These are phyloP conservation scores for Leptopilina clavipes DNA, from an alignment of 1,140 invertebrate species.

Conservation along the genomic window DNA sequence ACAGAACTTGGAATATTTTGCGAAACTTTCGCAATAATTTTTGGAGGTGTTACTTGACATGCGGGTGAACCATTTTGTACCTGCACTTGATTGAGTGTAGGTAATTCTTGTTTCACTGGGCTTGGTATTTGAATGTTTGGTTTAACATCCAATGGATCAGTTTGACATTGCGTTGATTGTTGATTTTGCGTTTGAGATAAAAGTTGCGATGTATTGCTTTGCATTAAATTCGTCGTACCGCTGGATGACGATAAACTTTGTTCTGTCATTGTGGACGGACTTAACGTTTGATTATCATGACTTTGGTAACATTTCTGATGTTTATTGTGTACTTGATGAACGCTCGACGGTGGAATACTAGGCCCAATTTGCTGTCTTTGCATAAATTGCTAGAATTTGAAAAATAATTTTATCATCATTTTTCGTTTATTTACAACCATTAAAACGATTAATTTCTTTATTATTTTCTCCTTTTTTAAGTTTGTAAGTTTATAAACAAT, in stretches of 20 bases:
- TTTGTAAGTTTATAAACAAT: no score
- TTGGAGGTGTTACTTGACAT: slow-evolving; percentile 65
- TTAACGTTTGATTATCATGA: slow-evolving; percentile 63
- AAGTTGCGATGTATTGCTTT: slow-evolving; percentile 44
- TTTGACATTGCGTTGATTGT: slow-evolving; percentile 70
- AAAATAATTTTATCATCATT: no score
- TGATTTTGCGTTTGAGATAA: slow-evolving; percentile 51
- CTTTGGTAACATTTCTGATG: slow-evolving; percentile 52
- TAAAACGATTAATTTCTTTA: no score
- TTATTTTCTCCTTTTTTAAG: no score
- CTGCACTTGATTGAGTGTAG: slow-evolving; percentile 64
- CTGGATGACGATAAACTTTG: slow-evolving; percentile 50
- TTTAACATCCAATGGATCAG: slow-evolving; percentile 67
- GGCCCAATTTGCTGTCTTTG: slow-evolving; percentile 61
- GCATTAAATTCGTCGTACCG: slow-evolving; percentile 38
- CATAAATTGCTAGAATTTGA: slow-evolving; percentile 48
- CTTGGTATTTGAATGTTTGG: slow-evolving; percentile 59
- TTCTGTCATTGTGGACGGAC: slow-evolving; percentile 66
- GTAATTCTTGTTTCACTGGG: slow-evolving; percentile 67
- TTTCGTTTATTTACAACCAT: no score
- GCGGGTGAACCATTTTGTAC: slow-evolving; percentile 60
- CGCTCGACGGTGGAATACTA: slow-evolving; percentile 58
- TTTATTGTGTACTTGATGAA: slow-evolving; percentile 57
- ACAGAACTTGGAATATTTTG: slow-evolving; percentile 48
- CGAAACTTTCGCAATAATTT: slow-evolving; percentile 57